These are phyloP conservation scores for Endomychus coccineus DNA, from an alignment of 2,888 invertebrate genomes.

Conservation along the genomic window DNA sequence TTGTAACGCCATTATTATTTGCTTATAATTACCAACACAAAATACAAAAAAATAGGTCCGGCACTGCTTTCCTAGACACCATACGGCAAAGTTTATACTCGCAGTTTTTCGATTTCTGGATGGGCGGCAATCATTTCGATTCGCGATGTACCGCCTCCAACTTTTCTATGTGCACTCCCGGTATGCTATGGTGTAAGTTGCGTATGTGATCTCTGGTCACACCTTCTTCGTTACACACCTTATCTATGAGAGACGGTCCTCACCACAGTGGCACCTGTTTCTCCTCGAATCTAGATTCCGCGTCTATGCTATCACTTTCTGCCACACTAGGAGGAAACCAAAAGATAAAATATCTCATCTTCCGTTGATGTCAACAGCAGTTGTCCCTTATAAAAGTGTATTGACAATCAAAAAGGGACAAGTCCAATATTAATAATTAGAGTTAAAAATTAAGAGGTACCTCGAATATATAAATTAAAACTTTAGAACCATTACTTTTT, in stretches of 20 bases:
- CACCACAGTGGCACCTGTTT: slow-evolving; percentile 77
- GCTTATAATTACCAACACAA: too few relatives aligned
- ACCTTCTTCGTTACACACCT: slow-evolving; percentile 90
- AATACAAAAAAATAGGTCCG: too few relatives aligned
- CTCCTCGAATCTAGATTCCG: slow-evolving; percentile 95
- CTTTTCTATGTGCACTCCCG: slow-evolving; percentile 94
- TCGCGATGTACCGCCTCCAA: slow-evolving; percentile 91
- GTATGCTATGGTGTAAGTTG: slow-evolving; percentile 91
- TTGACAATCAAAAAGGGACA: too few relatives aligned
- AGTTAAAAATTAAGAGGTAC: too few relatives aligned
- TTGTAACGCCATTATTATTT: too few relatives aligned
- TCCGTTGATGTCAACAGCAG: too few relatives aligned
- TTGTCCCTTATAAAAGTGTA: too few relatives aligned
- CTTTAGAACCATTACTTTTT: too few relatives aligned
- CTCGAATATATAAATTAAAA: too few relatives aligned
- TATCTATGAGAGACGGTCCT: slow-evolving; percentile 85
- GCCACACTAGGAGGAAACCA: slow-evolving; percentile 60
- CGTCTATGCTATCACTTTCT: slow-evolving; percentile 86
- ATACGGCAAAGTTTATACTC: slow-evolving; percentile 85
- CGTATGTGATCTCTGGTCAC: slow-evolving; percentile 89
- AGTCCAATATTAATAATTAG: too few relatives aligned
- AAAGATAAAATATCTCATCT: too few relatives aligned
- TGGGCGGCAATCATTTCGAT: slow-evolving; percentile 86
- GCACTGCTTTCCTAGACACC: slow-evolving; percentile 76
- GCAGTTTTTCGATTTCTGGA: slow-evolving; percentile 90